Percentiles rank a stretch among this genome's conserved stretches.
These are phyloP conservation scores for Keiferia lycopersicella DNA, from an alignment of 2,888 invertebrate species.

Conservation along the genomic window DNA sequence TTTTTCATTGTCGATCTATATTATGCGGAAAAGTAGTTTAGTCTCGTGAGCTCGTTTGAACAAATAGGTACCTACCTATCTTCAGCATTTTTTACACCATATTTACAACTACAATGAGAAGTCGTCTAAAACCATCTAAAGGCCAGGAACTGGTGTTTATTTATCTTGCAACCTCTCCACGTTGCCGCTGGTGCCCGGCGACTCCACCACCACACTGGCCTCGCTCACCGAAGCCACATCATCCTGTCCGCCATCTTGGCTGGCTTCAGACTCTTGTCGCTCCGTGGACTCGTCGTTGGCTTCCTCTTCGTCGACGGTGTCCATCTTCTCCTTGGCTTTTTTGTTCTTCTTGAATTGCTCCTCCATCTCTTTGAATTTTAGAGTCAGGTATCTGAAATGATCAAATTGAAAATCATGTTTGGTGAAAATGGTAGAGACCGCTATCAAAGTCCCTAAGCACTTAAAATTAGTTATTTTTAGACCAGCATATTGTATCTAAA, in stretches of 20 bases:
- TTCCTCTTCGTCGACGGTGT: conserved; percentile 48
- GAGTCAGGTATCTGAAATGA: conserved; percentile 85
- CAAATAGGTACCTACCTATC: too few relatives aligned
- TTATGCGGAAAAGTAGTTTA: too few relatives aligned
- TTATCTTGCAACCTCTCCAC: conserved; percentile 62
- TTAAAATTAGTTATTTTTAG: too few relatives aligned
- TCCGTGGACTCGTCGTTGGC: conserved; percentile 47
- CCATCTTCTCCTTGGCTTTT: conserved; percentile 60
- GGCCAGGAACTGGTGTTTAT: conserved; percentile 26
- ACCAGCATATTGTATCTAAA: too few relatives aligned
- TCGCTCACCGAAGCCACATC: conserved; percentile 51
- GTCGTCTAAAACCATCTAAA: background rate
- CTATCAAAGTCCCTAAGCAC: too few relatives aligned
- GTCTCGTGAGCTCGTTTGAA: too few relatives aligned
- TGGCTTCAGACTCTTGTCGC: conserved; percentile 40
- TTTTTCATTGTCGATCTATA: too few relatives aligned
- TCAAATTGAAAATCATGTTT: background rate
- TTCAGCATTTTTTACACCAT: too few relatives aligned
- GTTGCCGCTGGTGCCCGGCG: conserved; percentile 68
- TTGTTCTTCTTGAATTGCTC: conserved; percentile 88
- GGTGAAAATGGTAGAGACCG: too few relatives aligned
- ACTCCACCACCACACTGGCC: conserved; percentile 63
- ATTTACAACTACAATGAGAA: too few relatives aligned
- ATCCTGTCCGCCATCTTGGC: conserved; percentile 35
- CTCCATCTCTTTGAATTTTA: conserved; percentile 94